phyloP scores from a whole-genome alignment of 2,113 vertebrate species.

The Pelecanoides urinatrix region DNA sequence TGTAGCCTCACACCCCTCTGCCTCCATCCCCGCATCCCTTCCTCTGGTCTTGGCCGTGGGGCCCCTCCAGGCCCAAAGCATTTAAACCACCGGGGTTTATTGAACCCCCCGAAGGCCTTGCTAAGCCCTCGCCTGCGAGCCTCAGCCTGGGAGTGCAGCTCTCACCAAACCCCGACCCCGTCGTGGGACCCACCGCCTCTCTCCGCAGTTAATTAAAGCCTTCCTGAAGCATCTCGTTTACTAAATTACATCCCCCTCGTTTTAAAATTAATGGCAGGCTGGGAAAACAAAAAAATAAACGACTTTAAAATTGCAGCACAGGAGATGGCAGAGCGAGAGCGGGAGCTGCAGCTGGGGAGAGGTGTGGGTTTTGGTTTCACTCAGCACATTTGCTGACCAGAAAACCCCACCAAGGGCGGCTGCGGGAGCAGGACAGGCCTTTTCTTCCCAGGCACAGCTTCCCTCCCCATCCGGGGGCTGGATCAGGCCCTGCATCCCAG shows the following conservation, averaged over 20 bases:
- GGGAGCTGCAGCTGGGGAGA: not conserved
- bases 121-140: not conserved
- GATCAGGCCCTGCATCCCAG: not conserved
- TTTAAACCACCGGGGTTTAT: not conserved
- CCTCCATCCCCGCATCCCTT: not conserved
- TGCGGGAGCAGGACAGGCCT: accelerated
- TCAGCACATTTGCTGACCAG: not conserved
- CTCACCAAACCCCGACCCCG: accelerated
- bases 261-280: not conserved
- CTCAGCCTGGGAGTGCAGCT: not conserved
- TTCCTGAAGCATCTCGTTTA: not conserved
- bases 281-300: not conserved
- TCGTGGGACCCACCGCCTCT: not conserved
- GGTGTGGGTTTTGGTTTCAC: not conserved
- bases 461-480: not conserved
- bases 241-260: not conserved
- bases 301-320: not conserved
- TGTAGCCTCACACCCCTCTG: not conserved
- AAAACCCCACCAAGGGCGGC: not conserved
- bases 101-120: not conserved
- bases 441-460: not conserved
- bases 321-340: not conserved
- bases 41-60: not conserved
- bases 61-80: not conserved
- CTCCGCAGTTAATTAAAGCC: slow-evolving; percentile 17